Conservation (phyloP, 2,888 invertebrate species). For the Drosophila anomelani region DNA sequence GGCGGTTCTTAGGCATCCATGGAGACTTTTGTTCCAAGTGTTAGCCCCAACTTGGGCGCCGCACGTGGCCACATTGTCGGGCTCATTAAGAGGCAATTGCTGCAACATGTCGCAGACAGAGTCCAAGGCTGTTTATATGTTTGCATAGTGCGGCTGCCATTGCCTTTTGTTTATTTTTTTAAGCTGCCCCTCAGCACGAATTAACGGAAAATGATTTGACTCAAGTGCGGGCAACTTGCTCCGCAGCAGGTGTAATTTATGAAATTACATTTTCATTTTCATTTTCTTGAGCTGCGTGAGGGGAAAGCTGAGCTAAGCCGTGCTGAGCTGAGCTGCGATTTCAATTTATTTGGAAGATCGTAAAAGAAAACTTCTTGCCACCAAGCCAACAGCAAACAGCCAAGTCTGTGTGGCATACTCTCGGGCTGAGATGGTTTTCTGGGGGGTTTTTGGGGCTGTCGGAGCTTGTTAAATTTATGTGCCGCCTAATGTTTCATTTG, state of each 20-base stretch:
- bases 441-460: conserved; percentile 27
- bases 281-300: conserved; percentile 12
- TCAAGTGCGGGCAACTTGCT: conserved; percentile 23
- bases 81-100: conserved; percentile 59
- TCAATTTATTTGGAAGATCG: conserved; percentile 69
- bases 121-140: conserved; percentile 25
- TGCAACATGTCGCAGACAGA: conserved; percentile 60
- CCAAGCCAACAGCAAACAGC: conserved; percentile 10
- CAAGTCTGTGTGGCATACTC: conserved; percentile 48
- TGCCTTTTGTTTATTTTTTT: conserved; percentile 34
- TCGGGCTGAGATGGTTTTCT: conserved; percentile 21
- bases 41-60: conserved; percentile 35
- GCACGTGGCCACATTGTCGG: conserved; percentile 60
- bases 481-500: conserved; percentile 52
- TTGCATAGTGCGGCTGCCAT: conserved; percentile 28
- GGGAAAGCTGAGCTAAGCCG: conserved; percentile 40
- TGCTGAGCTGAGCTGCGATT: conserved; percentile 50
- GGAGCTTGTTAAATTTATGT: conserved; percentile 68
- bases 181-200: conserved; percentile 64
- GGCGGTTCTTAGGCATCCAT: neutral
- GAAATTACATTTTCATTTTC: conserved; percentile 65
- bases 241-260: conserved; percentile 66
- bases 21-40: conserved; percentile 1
- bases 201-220: conserved; percentile 50
- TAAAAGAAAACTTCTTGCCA: conserved; percentile 61